Evolutionary conservation across 2,888 invertebrate genomes (phyloP).

Genomic region (Sinelater perroti): DNA sequence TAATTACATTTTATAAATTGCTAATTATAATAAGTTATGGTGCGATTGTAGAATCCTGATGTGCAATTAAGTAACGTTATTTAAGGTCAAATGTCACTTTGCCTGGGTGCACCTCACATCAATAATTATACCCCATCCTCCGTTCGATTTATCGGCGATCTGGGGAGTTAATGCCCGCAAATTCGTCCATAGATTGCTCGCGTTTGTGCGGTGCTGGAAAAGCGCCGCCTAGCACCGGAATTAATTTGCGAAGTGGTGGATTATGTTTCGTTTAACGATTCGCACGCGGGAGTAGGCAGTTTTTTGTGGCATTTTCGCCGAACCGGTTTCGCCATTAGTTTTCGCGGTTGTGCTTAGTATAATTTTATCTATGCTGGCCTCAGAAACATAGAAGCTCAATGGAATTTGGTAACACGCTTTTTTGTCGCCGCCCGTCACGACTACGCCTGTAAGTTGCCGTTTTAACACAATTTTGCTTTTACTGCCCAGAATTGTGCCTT

Average conservation of each 20-base stretch:
- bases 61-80: conserved; percentile 41
- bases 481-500: neutral
- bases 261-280: conserved; percentile 15
- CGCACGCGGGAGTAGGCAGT: conserved; percentile 19
- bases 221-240: conserved; percentile 14
- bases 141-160: conserved; percentile 2
- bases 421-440: conserved; percentile 6
- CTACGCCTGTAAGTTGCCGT: conserved; percentile 12
- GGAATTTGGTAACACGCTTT: conserved; percentile 18
- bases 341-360: conserved; percentile 22
- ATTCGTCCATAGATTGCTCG: conserved; percentile 3
- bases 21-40: conserved; percentile 41
- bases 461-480: conserved; percentile 12
- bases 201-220: neutral
- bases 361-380: conserved; percentile 28
- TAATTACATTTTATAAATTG: conserved; percentile 43
- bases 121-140: conserved; percentile 23
- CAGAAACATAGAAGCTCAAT: conserved; percentile 27
- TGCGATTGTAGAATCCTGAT: conserved; percentile 36
- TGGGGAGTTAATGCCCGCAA: neutral
- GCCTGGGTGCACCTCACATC: conserved; percentile 19
- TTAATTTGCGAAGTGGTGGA: conserved; percentile 21
- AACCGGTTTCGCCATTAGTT: conserved; percentile 25
- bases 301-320: conserved; percentile 12
- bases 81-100: conserved; percentile 38